A percentile compares a stretch with the other conserved stretches of the same genome.
Conservation (phyloP, 2,888 invertebrate species). For the Lamellibrachia satsuma region DNA sequence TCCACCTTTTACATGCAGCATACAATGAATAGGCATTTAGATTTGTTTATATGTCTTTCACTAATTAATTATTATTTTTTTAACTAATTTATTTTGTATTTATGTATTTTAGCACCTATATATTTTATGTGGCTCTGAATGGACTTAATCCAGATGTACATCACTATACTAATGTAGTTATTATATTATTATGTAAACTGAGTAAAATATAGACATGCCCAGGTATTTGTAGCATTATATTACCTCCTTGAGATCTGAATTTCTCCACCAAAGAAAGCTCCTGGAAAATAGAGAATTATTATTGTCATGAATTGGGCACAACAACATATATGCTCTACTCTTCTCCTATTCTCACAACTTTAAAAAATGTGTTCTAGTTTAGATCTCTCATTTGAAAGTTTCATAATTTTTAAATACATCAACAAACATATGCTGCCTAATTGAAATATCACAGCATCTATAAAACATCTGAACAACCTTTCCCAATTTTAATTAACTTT, state of each 20-base stretch:
- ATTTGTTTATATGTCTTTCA: no score
- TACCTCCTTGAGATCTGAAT: conserved; percentile 92
- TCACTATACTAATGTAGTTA: no score
- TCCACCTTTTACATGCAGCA: no score
- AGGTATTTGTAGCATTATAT: background rate
- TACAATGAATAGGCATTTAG: no score
- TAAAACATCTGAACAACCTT: background rate
- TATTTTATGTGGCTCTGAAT: no score
- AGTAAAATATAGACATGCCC: background rate
- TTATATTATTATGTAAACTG: background rate
- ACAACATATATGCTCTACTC: background rate
- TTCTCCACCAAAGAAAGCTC: conserved; percentile 91
- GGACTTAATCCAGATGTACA: no score
- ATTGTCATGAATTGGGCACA: background rate
- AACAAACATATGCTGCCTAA: background rate
- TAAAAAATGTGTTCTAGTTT: background rate
- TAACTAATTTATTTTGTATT: no score
- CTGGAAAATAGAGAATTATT: conserved; percentile 39
- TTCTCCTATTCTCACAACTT: background rate
- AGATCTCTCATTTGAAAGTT: background rate
- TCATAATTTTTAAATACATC: background rate
- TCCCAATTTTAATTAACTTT: background rate
- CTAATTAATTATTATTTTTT: no score
- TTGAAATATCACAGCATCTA: background rate
- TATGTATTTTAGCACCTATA: no score